Evolutionary conservation across 2,113 vertebrate species (phyloP).

Genomic region (Pteronura brasiliensis): DNA sequence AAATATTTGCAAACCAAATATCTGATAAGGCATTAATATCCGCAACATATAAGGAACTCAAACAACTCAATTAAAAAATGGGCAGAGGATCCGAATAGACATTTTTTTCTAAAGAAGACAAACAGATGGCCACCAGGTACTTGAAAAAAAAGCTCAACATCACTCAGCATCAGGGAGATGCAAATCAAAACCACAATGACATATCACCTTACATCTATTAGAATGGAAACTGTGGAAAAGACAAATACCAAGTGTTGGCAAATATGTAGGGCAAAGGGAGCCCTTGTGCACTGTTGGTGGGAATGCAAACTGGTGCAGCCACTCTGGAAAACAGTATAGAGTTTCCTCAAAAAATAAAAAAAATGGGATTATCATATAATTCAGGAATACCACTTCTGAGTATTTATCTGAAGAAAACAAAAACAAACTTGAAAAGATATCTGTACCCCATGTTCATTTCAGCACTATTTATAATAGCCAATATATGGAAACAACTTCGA

Average conservation of each 20-base stretch:
- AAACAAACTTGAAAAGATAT: not conserved
- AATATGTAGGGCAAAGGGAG: not conserved
- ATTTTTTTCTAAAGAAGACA: not conserved
- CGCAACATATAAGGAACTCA: not conserved
- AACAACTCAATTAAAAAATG: not conserved
- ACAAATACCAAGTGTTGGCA: not conserved
- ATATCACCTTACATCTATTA: not conserved
- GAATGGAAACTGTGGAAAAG: not conserved
- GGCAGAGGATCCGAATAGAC: not conserved
- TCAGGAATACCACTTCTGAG: not conserved
- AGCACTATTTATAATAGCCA: not conserved
- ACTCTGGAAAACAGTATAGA: not conserved
- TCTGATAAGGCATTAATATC: not conserved
- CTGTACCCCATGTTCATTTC: not conserved
- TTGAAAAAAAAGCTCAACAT: not conserved
- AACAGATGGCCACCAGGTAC: not conserved
- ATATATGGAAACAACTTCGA: not conserved
- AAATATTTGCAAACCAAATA: not conserved
- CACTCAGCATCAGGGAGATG: not conserved
- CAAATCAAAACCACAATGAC: not conserved
- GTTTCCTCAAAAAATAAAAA: not conserved
- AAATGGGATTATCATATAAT: not conserved
- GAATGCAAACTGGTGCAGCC: not conserved
- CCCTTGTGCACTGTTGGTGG: not conserved
- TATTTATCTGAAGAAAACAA: not conserved